A percentile compares a stretch with the other conserved stretches of the same genome.
Conservation (phyloP, 2,797 vertebrate species). For the Propithecus deckenii region DNA sequence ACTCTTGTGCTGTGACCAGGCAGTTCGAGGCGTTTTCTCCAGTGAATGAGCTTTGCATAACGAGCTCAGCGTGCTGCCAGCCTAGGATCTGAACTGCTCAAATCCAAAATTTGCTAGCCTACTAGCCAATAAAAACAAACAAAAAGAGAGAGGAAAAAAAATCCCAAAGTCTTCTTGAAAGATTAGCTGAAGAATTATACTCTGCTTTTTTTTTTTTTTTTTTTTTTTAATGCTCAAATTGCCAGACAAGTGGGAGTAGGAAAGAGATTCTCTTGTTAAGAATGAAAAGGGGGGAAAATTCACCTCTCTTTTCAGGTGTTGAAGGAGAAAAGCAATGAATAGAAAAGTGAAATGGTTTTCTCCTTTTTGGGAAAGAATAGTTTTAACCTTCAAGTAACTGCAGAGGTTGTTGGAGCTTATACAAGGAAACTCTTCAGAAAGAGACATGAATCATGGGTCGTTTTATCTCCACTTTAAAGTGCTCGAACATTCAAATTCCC, state of each 20-base stretch:
- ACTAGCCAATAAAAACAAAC: conserved; percentile 14
- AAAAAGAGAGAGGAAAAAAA: background rate
- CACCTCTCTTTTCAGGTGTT: conserved; percentile 68
- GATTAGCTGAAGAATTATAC: conserved; percentile 71
- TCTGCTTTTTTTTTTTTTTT: conserved; percentile 28
- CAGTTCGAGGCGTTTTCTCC: conserved; percentile 76
- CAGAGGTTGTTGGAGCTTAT: conserved; percentile 77
- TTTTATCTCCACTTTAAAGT: conserved; percentile 80
- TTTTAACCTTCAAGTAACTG: conserved; percentile 81
- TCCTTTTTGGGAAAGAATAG: conserved; percentile 71
- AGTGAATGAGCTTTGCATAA: conserved; percentile 81
- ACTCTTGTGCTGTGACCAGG: conserved; percentile 58
- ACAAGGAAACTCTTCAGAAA: conserved; percentile 76
- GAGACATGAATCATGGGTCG: conserved; percentile 67
- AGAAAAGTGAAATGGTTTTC: conserved; percentile 75
- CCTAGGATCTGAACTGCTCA: conserved; percentile 76
- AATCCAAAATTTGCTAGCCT: conserved; percentile 76
- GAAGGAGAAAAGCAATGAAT: conserved; percentile 72
- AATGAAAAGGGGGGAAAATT: conserved; percentile 4
- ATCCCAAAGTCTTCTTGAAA: conserved; percentile 49
- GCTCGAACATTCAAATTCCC: conserved; percentile 70
- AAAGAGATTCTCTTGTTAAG: conserved; percentile 66
- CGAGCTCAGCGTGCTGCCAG: conserved; percentile 72
- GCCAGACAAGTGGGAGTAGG: conserved; percentile 69
- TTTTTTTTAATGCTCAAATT: conserved; percentile 13